A percentile compares a stretch with the other conserved stretches of the same genome.
Conservation (phyloP, 64 coral and sea anemone species). For the Trachythela sp. region DNA sequence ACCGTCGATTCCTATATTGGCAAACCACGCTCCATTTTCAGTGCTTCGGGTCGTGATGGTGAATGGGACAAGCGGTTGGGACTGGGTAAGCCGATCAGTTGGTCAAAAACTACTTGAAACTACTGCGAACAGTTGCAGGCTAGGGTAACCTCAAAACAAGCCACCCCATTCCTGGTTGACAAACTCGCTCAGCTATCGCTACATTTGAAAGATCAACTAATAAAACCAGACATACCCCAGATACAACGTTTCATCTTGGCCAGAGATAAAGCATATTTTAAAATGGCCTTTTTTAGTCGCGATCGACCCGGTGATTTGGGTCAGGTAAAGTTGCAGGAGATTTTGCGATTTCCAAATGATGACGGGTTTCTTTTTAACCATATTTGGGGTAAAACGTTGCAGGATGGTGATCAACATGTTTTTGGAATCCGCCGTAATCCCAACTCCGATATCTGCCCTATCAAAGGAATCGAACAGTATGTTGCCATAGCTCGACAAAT, state of each 20-base stretch:
- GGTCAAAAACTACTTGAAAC: slow-evolving; percentile 30
- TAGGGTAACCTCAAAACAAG: slow-evolving; percentile 25
- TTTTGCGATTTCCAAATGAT: slow-evolving; percentile 15
- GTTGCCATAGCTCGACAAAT: no score
- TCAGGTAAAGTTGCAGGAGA: not conserved
- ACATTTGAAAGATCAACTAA: no score
- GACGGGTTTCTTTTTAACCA: not conserved
- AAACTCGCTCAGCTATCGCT: not conserved
- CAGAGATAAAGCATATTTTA: not conserved
- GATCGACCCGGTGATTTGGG: not conserved
- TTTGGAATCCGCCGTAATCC: no score
- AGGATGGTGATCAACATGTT: no score
- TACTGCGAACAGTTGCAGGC: slow-evolving; percentile 46
- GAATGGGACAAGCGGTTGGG: not conserved
- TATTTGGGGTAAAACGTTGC: not conserved
- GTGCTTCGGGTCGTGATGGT: not conserved
- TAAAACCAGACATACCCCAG: no score
- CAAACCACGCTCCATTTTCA: not conserved
- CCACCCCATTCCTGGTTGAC: slow-evolving; percentile 33
- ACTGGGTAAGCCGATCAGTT: not conserved
- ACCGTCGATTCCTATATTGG: not conserved
- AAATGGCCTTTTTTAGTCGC: slow-evolving; percentile 22
- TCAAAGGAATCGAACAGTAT: no score
- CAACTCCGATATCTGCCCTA: no score
- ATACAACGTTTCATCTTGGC: no score